phyloP scores from a whole-genome alignment of 2,113 vertebrate genomes.

The Sorex araneus region DNA sequence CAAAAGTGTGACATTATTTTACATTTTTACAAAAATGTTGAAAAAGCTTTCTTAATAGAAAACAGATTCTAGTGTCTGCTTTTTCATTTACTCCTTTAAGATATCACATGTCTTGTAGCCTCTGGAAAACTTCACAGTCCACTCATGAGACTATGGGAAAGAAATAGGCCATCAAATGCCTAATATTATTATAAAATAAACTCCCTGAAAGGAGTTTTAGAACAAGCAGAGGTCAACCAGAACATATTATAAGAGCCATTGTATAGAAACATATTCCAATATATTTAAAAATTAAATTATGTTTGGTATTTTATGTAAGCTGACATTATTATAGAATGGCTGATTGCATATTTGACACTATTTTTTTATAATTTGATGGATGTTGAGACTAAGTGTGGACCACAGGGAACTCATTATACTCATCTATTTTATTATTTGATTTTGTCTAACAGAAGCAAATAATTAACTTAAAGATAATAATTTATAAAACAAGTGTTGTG shows the following conservation, averaged over 20 bases:
- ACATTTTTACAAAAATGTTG: slow-evolving; percentile 5
- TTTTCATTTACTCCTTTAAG: not conserved
- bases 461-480: not conserved
- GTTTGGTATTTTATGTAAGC: not conserved
- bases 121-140: not conserved
- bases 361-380: slow-evolving; percentile 44
- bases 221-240: not conserved
- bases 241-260: not conserved
- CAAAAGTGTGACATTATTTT: slow-evolving; percentile 36
- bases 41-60: slow-evolving; percentile 36
- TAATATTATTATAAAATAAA: slow-evolving; percentile 10
- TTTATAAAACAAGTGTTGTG: slow-evolving; percentile 14
- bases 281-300: not conserved
- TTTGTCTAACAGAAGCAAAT: slow-evolving; percentile 41
- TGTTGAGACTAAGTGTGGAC: not conserved
- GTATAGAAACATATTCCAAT: not conserved
- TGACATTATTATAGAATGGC: not conserved
- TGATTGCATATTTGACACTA: not conserved
- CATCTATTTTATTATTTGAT: slow-evolving; percentile 44
- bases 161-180: not conserved
- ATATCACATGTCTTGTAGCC: not conserved
- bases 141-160: not conserved
- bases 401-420: not conserved
- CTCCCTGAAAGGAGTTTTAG: not conserved
- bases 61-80: slow-evolving; percentile 15